Conservation (phyloP, 1,140 invertebrate species). For the Drosophila novamexicana region DNA sequence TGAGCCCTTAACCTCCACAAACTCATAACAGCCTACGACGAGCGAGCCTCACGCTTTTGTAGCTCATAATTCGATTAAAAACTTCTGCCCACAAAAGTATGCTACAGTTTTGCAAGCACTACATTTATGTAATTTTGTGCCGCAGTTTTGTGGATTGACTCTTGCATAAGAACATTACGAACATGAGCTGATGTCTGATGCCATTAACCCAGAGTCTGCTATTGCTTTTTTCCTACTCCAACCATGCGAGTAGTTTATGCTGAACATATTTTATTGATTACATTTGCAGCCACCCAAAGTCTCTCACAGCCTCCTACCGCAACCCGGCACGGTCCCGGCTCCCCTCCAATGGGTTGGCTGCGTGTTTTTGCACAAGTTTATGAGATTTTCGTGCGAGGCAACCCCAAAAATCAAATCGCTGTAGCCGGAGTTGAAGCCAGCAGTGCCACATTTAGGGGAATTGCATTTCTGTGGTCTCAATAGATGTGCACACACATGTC, state of each 20-base stretch:
- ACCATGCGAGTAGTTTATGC: constrained; percentile 56
- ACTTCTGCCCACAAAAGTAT: constrained; percentile 4
- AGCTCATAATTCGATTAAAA: constrained; percentile 5
- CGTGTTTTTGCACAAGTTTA: constrained; percentile 78
- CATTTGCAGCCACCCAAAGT: constrained; percentile 46
- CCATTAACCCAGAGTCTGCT: constrained; percentile 33
- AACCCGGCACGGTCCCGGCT: constrained; percentile 3
- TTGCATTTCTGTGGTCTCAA: constrained; percentile 36
- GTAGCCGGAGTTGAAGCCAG: constrained; percentile 5
- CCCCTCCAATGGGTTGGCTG: constrained; percentile 8
- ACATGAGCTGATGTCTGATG: constrained; percentile 11
- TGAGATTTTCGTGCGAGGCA: constrained; percentile 57
- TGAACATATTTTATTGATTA: constrained; percentile 81
- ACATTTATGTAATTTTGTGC: constrained; percentile 5
- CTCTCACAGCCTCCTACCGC: constrained; percentile 12
- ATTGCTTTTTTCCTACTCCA: constrained; percentile 14
- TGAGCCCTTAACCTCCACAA: no score
- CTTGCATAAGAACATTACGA: constrained; percentile 23
- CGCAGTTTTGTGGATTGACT: not conserved
- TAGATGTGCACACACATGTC: not conserved
- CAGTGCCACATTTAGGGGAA: constrained; percentile 38
- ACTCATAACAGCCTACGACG: no score
- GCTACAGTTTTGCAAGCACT: constrained; percentile 27
- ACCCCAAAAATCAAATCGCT: constrained; percentile 48
- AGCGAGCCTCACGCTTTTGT: no score